Base-by-base conservation (phyloP, 2,888 invertebrate species). In the Pristionchus japonicus region DNA sequence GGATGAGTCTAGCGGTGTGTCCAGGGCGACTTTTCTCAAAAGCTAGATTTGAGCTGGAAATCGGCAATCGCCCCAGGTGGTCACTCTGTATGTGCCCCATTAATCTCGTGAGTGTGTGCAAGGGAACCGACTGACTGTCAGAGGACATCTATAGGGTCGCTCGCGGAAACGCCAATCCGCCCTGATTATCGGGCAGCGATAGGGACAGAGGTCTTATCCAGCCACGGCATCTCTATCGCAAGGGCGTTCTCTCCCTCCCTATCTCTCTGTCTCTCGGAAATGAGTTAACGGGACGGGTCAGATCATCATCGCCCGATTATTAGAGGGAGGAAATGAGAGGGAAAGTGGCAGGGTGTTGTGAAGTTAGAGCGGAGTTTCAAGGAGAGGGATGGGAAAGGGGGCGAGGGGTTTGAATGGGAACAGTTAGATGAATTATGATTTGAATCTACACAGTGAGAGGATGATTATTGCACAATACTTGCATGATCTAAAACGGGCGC, bases 41-140 rank as follows among this genome's bases (percentile, higher is more conserved):
- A 9, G 67, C 31, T 67, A 43, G 23, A 43, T 86, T 13, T 9
- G 15, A 31, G 82, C 82, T 40, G 37, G n/a, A 40, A 37, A 40
- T 40, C n/a, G 77, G n/a, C n/a, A n/a, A n/a, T n/a, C 82, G 43
- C 49, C 82, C 82, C 82, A 47, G 49, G 52, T 52, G 82, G 52
- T 13, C 82, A n/a, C 37, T 4, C 34, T 9, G 17, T n/a, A 64
- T n/a, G 31, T 70, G 37, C 37, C 70, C 70, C 70, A 70, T 70
- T 70, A 70, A 37, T 70, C 37, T 70, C 70, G 23, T 37, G 15
- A 20, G 70, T 70, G 70, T 70, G 3, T 70, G 70, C 70, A 57
- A 57, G 57, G 57, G 23, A 57, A 34, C 37, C 43, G n/a, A n/a
- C 43, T 43, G 70, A 20, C 70, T 70, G 70, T 70, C 70, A 70